Evolutionary conservation across 2,113 vertebrate species (phyloP).

Genomic region (Poeciliopsis prolifica): DNA sequence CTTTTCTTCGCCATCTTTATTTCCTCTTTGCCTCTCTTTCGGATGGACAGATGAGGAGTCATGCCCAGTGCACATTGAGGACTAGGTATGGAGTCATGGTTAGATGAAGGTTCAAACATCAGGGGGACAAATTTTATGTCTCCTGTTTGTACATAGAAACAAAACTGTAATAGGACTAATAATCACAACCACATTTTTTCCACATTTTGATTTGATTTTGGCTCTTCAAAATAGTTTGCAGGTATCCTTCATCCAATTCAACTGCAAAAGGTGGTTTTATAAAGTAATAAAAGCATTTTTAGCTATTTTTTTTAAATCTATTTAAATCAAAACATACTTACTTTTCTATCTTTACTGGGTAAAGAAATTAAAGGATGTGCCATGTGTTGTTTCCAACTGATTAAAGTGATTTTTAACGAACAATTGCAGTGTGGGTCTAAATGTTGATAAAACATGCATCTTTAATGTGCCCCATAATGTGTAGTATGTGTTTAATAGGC

Average conservation of each 20-base stretch:
- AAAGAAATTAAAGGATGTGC: no score
- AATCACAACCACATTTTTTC: background rate
- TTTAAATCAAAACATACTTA: no score
- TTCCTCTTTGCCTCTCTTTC: conserved; percentile 69
- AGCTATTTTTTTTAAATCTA: no score
- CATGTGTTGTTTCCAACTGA: no score
- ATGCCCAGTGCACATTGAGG: conserved; percentile 95
- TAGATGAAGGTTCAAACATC: conserved; percentile 39
- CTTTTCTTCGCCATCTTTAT: conserved; percentile 29
- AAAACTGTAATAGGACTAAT: background rate
- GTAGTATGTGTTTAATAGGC: no score
- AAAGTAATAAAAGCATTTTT: background rate
- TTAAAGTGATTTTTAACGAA: no score
- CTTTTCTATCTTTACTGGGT: no score
- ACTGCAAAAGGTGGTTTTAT: background rate
- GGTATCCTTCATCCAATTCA: background rate
- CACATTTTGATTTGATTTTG: background rate
- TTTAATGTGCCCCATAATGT: no score
- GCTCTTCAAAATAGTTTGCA: background rate
- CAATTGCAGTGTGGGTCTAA: no score
- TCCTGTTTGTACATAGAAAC: background rate
- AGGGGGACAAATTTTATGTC: background rate
- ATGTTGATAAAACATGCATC: no score
- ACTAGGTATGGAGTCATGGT: conserved; percentile 87
- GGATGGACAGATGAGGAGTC: conserved; percentile 91